phyloP scores from a whole-genome alignment of 2,888 invertebrate genomes.

The Masnerella sp. region DNA sequence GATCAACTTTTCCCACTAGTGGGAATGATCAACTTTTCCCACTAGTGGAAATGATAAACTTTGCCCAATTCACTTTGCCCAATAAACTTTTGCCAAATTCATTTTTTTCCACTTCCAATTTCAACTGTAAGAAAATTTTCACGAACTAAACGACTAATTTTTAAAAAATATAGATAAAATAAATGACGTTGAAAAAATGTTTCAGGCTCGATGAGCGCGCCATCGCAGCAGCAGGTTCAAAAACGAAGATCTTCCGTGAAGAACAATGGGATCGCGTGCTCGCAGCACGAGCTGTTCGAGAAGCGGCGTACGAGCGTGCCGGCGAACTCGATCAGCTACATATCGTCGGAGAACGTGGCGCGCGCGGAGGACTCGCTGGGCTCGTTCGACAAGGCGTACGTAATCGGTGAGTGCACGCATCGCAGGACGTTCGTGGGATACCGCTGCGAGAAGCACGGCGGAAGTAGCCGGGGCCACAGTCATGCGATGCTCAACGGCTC shows the following conservation, averaged over 20 bases:
- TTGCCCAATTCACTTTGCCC: no score
- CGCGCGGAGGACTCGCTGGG: conserved; percentile 67
- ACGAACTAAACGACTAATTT: no score
- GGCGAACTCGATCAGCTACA: conserved; percentile 73
- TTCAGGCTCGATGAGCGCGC: conserved; percentile 45
- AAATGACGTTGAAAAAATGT: no score
- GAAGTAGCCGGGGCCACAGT: conserved; percentile 65
- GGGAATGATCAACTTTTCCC: no score
- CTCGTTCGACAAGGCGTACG: conserved; percentile 69
- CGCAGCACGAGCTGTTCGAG: conserved; percentile 74
- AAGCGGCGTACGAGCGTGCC: conserved; percentile 66
- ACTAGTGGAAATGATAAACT: no score
- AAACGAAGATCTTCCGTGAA: conserved; percentile 72
- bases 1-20: no score
- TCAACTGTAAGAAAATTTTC: no score
- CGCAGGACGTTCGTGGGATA: conserved; percentile 70
- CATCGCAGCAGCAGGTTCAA: conserved; percentile 49
- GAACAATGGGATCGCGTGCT: conserved; percentile 71
- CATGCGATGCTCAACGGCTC: conserved; percentile 73
- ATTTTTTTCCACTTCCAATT: no score
- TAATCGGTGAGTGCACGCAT: conserved; percentile 74
- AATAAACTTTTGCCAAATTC: no score
- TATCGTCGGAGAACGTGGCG: conserved; percentile 73
- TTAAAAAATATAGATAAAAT: no score
- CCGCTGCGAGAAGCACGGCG: conserved; percentile 75